phyloP scores from a whole-genome alignment of 2,113 vertebrate species.

The Neotoma lepida region DNA sequence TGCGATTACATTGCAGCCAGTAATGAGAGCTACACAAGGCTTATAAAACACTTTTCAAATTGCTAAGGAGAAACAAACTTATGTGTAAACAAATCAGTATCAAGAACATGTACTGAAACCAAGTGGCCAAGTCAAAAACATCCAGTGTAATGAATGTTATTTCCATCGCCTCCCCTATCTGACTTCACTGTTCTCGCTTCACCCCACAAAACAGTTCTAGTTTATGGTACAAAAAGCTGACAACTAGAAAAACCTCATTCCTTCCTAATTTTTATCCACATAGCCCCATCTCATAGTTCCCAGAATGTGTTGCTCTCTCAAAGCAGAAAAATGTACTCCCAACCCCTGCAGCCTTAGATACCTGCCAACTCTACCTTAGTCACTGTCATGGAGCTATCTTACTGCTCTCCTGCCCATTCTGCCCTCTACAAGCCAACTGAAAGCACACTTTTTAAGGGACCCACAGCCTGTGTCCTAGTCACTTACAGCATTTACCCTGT shows the following conservation, averaged over 20 bases:
- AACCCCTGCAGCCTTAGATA: neutral
- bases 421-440: neutral
- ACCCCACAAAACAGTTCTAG: neutral
- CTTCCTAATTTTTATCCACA: neutral
- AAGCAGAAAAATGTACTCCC: neutral
- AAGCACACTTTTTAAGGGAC: neutral
- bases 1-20: neutral
- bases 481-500: neutral
- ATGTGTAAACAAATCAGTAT: neutral
- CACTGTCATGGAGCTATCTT: neutral
- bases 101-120: conserved; percentile 16
- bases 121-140: neutral
- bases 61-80: conserved; percentile 32
- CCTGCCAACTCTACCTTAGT: neutral
- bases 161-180: conserved; percentile 6
- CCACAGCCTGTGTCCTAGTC: neutral
- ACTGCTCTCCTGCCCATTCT: neutral
- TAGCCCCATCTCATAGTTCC: neutral
- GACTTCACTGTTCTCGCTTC: neutral
- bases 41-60: conserved; percentile 47
- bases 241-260: neutral
- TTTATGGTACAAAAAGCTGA: neutral
- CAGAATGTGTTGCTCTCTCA: neutral
- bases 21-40: neutral
- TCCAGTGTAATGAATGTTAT: neutral